Evolutionary conservation across 2,113 vertebrate genomes (phyloP), one percentile per base, ranked within the genome.

Genomic region (Tapirus terrestris): DNA sequence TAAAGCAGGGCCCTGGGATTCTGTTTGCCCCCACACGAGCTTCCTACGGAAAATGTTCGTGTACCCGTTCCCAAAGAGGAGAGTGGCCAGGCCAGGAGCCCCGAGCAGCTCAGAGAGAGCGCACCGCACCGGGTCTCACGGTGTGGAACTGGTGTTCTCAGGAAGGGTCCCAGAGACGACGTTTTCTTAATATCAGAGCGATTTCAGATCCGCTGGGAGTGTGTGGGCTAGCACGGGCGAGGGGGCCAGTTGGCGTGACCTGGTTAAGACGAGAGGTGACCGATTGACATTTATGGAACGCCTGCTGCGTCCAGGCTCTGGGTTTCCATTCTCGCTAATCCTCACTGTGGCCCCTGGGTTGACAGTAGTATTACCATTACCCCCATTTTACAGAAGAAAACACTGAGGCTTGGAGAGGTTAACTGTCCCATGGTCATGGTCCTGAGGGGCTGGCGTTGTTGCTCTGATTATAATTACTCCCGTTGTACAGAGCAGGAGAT

Each of bases 81-180:
- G 6, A 58, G 60, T 0, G 17, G 33, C 29, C 17, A n/a, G 87
- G 91, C 17, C 3, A 0, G 39, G 25, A 53, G 68, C 60, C 51
- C 27, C 12, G 56, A 17, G 29, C 3, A 1, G 3, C 8, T 17
- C 45, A 0, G 33, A 53, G 29, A 51, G 63, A 23, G 60, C 27
- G n/a, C 2, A 14, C 13, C 2, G 2, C 6, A 0, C 4, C 14
- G 0, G 6, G 1, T 25, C 72, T 11, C 29, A 0, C 6, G 1
- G 8, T 1, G 10, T 12, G 61, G 67, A 13, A 36, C 8, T 17
- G 3, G 3, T 3, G 36, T 63, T 70, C 13, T 36, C 6, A 8
- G 39, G 36, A 39, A 45, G 29, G 17, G 43, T 3, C 29, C 14
- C 12, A 11, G 53, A n/a, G 89, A 23, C 6, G 4, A 5, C 0